A percentile compares a stretch with the other conserved stretches of the same genome.
phyloP scores from a whole-genome alignment of 2,113 vertebrate species.

The Gymnogyps californianus region DNA sequence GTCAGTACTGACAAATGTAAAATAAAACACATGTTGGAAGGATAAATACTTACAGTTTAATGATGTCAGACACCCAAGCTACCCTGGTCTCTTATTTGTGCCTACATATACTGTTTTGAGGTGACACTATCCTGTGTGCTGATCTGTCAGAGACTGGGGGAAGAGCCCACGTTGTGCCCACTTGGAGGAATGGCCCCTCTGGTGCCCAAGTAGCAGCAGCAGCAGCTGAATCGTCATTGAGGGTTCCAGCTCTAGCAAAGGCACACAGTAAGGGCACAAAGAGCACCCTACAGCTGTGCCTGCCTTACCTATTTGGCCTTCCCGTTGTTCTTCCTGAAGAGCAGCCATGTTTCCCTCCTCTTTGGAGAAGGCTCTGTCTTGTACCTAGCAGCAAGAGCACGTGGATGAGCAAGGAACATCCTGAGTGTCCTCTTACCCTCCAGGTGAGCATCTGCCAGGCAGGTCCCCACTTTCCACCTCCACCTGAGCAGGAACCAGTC shows the following conservation, averaged over 20 bases:
- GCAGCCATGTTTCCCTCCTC: background rate
- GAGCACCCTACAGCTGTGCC: background rate
- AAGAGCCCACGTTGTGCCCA: background rate
- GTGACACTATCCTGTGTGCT: fast-evolving
- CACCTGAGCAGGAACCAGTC: background rate
- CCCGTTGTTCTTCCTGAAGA: background rate
- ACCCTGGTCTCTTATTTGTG: background rate
- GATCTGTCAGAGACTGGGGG: no score
- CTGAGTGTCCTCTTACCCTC: background rate
- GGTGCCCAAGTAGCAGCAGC: background rate
- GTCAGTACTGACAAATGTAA: background rate
- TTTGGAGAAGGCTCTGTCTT: background rate
- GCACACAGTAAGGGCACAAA: background rate
- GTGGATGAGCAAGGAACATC: background rate
- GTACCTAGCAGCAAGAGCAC: background rate
- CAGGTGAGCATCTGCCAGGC: background rate
- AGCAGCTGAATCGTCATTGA: background rate
- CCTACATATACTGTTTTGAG: fast-evolving
- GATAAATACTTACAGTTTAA: background rate
- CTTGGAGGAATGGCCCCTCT: background rate
- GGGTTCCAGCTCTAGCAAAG: background rate
- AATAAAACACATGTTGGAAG: background rate
- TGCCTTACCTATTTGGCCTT: background rate
- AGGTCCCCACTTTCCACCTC: background rate
- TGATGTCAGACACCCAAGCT: background rate